A percentile compares a stretch with the other conserved stretches of the same genome.
phyloP scores from a whole-genome alignment of 2,888 invertebrate species.

The Caenorhabditis sp. region DNA sequence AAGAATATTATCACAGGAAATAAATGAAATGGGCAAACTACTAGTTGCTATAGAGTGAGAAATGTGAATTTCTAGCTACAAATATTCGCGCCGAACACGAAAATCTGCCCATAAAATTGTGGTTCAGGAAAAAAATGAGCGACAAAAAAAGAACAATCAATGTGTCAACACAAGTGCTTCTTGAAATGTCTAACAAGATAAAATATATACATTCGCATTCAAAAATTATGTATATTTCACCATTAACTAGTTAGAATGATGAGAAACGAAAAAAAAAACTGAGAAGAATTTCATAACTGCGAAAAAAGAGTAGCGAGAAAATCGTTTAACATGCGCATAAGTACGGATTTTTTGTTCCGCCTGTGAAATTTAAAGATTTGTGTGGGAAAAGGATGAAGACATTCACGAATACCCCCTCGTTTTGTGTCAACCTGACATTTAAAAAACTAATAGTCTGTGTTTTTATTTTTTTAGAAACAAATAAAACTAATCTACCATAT shows the following conservation, averaged over 20 bases:
- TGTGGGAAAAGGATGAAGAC: conserved; percentile 19
- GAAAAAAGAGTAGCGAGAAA: conserved; percentile 15
- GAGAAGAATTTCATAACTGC: conserved; percentile 2
- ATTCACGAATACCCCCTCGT: no score
- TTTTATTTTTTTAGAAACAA: no score
- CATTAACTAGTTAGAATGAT: not conserved
- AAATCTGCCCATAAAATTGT: no score
- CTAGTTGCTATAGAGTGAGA: not conserved
- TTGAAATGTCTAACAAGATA: not conserved
- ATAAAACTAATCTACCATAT: conserved; percentile 18
- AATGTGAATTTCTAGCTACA: not conserved
- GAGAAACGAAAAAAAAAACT: conserved; percentile 5
- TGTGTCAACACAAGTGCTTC: not conserved
- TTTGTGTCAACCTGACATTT: no score
- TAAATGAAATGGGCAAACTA: not conserved
- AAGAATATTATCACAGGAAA: not conserved
- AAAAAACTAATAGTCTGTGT: no score
- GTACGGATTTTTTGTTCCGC: conserved; percentile 14
- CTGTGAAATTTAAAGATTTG: conserved; percentile 25
- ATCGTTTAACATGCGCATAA: conserved; percentile 1
- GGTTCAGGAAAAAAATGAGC: not conserved
- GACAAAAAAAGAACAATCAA: not conserved
- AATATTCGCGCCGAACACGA: not conserved
- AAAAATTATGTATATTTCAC: not conserved
- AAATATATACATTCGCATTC: not conserved